These are phyloP conservation scores for Gymnogyps californianus DNA, from an alignment of 2,113 vertebrate genomes.

Conservation along the genomic window DNA sequence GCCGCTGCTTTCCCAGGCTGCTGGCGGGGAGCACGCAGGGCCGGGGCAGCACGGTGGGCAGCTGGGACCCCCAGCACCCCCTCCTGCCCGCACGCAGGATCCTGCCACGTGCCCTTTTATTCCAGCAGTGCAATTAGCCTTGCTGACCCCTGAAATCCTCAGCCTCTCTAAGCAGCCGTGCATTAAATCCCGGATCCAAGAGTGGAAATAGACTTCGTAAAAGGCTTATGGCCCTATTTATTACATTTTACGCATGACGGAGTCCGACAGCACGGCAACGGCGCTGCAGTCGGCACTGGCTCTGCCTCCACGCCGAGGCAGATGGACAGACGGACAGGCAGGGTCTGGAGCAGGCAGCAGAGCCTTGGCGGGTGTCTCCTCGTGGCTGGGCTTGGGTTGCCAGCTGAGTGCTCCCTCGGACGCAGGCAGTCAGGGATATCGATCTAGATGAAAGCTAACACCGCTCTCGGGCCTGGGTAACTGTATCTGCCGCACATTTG, in stretches of 20 bases:
- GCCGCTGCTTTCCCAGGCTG: neutral
- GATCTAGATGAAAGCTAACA: conserved; percentile 54
- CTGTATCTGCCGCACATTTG: conserved; percentile 16
- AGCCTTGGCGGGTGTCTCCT: neutral
- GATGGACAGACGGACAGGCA: neutral
- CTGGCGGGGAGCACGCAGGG: neutral
- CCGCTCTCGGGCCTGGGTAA: neutral
- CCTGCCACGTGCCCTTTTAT: neutral
- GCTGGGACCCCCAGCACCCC: neutral
- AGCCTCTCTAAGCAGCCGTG: conserved; percentile 72
- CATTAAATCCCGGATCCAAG: conserved; percentile 75
- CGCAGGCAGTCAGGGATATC: conserved; percentile 17
- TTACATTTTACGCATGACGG: conserved; percentile 63
- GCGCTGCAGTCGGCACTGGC: neutral
- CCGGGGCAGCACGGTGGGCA: fast-evolving
- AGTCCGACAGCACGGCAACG: neutral
- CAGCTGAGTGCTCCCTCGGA: neutral
- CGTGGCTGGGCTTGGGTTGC: neutral
- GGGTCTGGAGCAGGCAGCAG: neutral
- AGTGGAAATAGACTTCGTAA: conserved; percentile 77
- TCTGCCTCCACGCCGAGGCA: neutral
- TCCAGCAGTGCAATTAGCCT: conserved; percentile 75
- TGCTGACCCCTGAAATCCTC: conserved; percentile 72
- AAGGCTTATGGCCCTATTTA: conserved; percentile 75
- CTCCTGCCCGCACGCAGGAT: fast-evolving